Percentiles rank a stretch among this genome's conserved stretches.
These are phyloP conservation scores for Temnothorax unifasciatus DNA, from an alignment of 2,888 invertebrate species.

Conservation along the genomic window DNA sequence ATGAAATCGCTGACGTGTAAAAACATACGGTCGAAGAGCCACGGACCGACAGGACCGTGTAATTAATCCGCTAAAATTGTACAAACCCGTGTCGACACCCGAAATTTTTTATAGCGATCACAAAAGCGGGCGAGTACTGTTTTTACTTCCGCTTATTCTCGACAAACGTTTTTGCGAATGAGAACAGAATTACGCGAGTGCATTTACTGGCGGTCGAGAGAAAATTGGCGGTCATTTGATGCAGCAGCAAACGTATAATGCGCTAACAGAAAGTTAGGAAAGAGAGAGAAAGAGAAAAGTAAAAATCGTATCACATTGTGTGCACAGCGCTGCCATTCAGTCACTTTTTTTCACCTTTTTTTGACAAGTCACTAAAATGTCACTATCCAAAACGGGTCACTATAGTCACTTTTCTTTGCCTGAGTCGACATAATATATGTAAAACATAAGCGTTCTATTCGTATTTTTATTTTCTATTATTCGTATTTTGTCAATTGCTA, in stretches of 20 bases:
- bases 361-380: too few species aligned
- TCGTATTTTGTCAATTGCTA: too few species aligned
- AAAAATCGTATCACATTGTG: background rate
- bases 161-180: background rate
- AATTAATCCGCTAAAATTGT: conserved; percentile 61
- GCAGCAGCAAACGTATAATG: background rate
- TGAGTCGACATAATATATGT: too few species aligned
- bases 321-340: too few species aligned
- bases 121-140: background rate
- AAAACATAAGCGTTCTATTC: too few species aligned
- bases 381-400: too few species aligned
- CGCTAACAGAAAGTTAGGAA: background rate
- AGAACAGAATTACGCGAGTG: background rate
- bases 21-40: conserved; percentile 69
- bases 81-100: conserved; percentile 38
- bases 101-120: conserved; percentile 18
- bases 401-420: too few species aligned
- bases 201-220: background rate
- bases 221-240: background rate
- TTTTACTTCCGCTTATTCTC: conserved; percentile 27
- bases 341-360: too few species aligned
- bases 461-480: too few species aligned
- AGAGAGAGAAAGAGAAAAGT: background rate
- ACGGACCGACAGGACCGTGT: conserved; percentile 65
- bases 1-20: conserved; percentile 71